phyloP scores from a whole-genome alignment of 2,113 vertebrate species.

The Crypturellus undulatus region DNA sequence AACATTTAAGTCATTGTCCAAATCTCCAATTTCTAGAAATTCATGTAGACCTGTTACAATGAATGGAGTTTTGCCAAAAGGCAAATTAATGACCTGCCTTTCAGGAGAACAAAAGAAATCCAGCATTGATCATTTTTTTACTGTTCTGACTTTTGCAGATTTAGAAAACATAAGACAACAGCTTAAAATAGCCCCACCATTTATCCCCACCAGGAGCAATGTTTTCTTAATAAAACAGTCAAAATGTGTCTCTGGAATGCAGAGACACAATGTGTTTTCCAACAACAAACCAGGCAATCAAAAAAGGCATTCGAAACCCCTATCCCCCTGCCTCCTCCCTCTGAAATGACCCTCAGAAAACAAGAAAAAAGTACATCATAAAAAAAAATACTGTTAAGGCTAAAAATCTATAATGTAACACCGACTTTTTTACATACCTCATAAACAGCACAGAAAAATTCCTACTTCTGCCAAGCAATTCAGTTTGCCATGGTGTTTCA shows the following conservation, averaged over 20 bases:
- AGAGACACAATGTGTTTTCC: conserved; percentile 21
- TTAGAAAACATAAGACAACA: conserved; percentile 19
- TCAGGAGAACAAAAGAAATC: conserved; percentile 28
- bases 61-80: conserved; percentile 28
- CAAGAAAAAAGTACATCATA: conserved; percentile 20
- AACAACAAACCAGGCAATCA: not conserved
- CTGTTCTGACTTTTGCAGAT: conserved; percentile 5
- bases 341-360: conserved; percentile 8
- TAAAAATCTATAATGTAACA: conserved; percentile 61
- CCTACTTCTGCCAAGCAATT: conserved; percentile 29
- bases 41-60: not conserved
- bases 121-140: not conserved
- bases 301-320: not conserved
- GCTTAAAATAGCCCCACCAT: conserved; percentile 30
- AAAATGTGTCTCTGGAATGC: conserved; percentile 44
- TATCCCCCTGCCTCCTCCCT: not conserved
- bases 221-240: conserved; percentile 46
- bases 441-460: conserved; percentile 54
- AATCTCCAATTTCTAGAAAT: conserved; percentile 1
- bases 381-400: not conserved
- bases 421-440: conserved; percentile 49
- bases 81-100: conserved; percentile 5
- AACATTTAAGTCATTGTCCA: not conserved
- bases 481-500: not conserved
- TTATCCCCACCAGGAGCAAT: conserved; percentile 49